Evolutionary conservation across 1,140 invertebrate genomes (phyloP).

Genomic region (Argopecten irradians): DNA sequence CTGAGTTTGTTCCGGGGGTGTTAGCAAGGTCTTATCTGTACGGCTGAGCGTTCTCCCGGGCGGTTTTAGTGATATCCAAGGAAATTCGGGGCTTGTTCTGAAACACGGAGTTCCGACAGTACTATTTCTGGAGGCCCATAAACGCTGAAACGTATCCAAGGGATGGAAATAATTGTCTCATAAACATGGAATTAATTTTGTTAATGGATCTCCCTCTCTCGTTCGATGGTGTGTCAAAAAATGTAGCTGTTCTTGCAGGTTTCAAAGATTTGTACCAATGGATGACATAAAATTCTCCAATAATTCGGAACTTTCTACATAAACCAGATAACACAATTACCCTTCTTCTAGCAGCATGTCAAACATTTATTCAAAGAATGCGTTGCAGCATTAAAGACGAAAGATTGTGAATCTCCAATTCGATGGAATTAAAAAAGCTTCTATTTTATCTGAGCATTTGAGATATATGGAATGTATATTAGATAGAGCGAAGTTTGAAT

Average conservation of each 20-base stretch:
- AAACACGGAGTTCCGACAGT: background rate
- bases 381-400: too few relatives aligned
- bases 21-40: background rate
- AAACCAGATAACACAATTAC: background rate
- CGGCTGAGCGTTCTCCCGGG: background rate
- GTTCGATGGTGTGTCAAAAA: constrained; percentile 21
- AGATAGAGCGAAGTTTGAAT: too few relatives aligned
- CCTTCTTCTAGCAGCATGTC: too few relatives aligned
- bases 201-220: background rate
- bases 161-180: constrained; percentile 17
- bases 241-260: background rate
- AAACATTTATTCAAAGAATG: too few relatives aligned
- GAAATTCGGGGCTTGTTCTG: background rate
- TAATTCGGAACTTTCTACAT: background rate
- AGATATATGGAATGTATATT: too few relatives aligned
- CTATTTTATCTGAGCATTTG: too few relatives aligned
- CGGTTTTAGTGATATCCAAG: background rate
- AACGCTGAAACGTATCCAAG: background rate
- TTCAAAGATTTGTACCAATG: background rate
- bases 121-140: constrained; percentile 13
- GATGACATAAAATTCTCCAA: background rate
- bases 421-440: too few relatives aligned
- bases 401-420: too few relatives aligned
- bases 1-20: background rate
- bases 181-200: constrained; percentile 4